Evolutionary conservation across 2,888 invertebrate genomes (phyloP), one percentile per base, ranked within the genome.

Genomic region (Brachypterus glaber): DNA sequence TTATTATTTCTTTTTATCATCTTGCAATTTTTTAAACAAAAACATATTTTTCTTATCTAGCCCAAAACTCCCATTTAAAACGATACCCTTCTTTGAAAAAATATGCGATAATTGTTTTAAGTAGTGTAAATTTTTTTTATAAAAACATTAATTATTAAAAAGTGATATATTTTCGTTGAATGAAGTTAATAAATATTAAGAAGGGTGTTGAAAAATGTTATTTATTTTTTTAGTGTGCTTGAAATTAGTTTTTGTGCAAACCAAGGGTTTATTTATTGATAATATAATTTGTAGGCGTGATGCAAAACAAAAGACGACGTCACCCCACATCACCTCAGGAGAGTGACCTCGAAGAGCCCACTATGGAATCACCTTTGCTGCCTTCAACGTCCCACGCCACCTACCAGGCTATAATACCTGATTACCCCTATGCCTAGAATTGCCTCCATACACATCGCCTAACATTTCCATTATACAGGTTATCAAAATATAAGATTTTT

Each of bases 211-310:
- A 21, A 21, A 21, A 7, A 21, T 21, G 21, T 21, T 21, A 21
- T 21, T 9, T n/a, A n/a, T n/a, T n/a, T n/a, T n/a, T n/a, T n/a
- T n/a, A n/a, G n/a, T n/a, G n/a, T n/a, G n/a, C n/a, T n/a, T n/a
- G n/a, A n/a, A 21, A 9, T 21, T 5, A 21, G 34, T 34, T 33
- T 9, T 37, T 40, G 39, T 37, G 12, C n/a, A 17, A 18, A 9
- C 21, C 31, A n/a, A 14, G 9, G 17, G 17, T 13, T 30, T 18
- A 31, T 16, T 30, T 36, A 32, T 17, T 13, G 30, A 14, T n/a
- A 2, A 26, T 33, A 25, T 41, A n/a, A n/a, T 35, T 47, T 44
- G 32, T 41, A 73, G 73, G 71, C 72, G 71, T 74, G 73, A 74
- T 73, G 69, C 70, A 70, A 52, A 59, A 58, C 53, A 62, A 62